A percentile compares a stretch with the other conserved stretches of the same genome.
Evolutionary conservation across 1,140 invertebrate genomes (phyloP).

Genomic region (Temnothorax curvispinosus): DNA sequence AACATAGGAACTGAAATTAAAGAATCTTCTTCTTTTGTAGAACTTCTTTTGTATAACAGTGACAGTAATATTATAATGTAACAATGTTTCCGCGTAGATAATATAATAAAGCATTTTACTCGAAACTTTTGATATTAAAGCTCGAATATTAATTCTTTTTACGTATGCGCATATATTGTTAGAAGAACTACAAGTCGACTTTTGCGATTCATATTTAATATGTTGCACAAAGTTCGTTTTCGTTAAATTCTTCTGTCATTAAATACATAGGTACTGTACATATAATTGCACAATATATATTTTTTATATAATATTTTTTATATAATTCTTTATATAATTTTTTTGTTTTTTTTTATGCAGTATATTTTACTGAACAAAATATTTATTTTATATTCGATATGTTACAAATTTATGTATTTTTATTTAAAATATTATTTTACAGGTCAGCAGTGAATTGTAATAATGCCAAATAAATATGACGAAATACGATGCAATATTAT

Average conservation of each 20-base stretch:
- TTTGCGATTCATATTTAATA: conserved; percentile 26
- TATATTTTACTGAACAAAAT: not conserved
- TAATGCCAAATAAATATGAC: not conserved
- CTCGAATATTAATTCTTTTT: conserved; percentile 13
- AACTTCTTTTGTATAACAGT: too few species aligned
- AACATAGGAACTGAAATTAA: not conserved
- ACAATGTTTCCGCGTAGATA: not conserved
- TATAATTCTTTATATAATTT: not conserved
- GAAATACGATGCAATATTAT: not conserved
- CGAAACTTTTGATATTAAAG: conserved; percentile 6
- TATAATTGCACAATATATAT: not conserved
- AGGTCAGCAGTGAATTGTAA: too few species aligned
- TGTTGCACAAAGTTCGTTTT: not conserved
- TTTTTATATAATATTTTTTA: conserved; percentile 3
- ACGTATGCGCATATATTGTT: too few species aligned
- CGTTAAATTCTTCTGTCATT: too few species aligned
- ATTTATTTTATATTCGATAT: not conserved
- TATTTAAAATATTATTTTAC: not conserved
- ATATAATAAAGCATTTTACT: not conserved
- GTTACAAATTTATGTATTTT: not conserved
- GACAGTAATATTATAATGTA: not conserved
- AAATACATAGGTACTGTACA: not conserved
- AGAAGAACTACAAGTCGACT: not conserved
- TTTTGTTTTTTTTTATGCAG: not conserved
- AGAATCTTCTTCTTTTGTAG: not conserved